These are phyloP conservation scores for Machimus atricapillus DNA, from an alignment of 2,888 invertebrate species.

Conservation along the genomic window DNA sequence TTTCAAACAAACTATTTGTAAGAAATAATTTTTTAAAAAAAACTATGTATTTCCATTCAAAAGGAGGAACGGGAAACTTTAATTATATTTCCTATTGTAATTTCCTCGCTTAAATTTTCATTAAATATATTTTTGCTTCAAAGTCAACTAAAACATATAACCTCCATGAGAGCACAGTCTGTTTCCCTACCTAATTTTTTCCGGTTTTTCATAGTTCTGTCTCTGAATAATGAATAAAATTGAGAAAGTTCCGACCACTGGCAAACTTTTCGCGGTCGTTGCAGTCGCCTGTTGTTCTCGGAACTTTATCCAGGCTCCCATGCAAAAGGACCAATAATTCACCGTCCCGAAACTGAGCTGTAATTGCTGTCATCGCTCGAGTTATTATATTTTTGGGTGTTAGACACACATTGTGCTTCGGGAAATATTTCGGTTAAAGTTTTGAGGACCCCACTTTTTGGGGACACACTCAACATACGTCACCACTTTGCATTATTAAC, in stretches of 20 bases:
- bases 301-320: background rate
- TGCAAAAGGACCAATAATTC: background rate
- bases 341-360: background rate
- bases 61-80: too few relatives aligned
- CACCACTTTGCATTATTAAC: background rate
- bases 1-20: too few relatives aligned
- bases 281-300: background rate
- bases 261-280: background rate
- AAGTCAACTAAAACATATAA: background rate
- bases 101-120: background rate
- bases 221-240: conserved; percentile 4
- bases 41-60: too few relatives aligned
- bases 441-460: background rate
- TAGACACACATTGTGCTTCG: background rate
- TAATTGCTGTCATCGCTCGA: background rate
- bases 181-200: background rate
- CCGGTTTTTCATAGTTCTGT: background rate
- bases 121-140: background rate
- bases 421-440: background rate
- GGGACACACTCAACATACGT: background rate
- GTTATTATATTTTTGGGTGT: background rate
- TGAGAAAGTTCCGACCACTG: background rate
- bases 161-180: background rate
- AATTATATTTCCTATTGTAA: background rate
- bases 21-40: too few relatives aligned